phyloP scores from a whole-genome alignment of 1,140 invertebrate genomes.

The Pogonomyrmex californicus region DNA sequence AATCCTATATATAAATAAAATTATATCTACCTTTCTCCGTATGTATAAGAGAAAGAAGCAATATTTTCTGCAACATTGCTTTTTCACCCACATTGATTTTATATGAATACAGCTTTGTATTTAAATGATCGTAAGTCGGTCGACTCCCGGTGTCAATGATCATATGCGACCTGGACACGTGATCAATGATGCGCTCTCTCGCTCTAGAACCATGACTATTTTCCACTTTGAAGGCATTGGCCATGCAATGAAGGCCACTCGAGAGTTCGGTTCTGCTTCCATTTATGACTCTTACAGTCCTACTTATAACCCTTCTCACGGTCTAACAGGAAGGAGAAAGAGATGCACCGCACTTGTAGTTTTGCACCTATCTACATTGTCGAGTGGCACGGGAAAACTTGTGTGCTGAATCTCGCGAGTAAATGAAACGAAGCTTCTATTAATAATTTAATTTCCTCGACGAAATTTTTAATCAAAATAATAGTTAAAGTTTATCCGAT shows the following conservation, averaged over 20 bases:
- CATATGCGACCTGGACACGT: background rate
- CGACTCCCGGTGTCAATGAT: conserved; percentile 15
- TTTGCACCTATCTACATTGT: conserved; percentile 34
- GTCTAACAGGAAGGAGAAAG: conserved; percentile 25
- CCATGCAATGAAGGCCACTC: conserved; percentile 65
- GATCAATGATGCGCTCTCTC: conserved; percentile 32
- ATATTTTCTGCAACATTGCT: background rate
- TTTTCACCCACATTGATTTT: conserved; percentile 5
- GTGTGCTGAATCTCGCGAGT: background rate
- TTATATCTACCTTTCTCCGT: background rate
- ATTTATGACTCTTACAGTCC: conserved; percentile 70
- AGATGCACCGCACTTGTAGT: conserved; percentile 49
- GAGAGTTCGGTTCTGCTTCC: conserved; percentile 66
- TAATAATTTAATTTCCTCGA: conserved; percentile 13
- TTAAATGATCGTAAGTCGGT: conserved; percentile 42
- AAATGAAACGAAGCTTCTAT: background rate
- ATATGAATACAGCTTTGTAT: conserved; percentile 28
- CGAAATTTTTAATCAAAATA: background rate
- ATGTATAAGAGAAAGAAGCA: background rate
- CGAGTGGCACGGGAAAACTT: background rate
- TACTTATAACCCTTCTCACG: conserved; percentile 67
- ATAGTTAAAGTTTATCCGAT: background rate
- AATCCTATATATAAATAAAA: background rate
- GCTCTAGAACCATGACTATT: conserved; percentile 32
- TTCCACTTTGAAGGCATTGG: conserved; percentile 48